These are phyloP conservation scores for Odontocolon sp. DNA, from an alignment of 2,888 invertebrate species.

Conservation along the genomic window DNA sequence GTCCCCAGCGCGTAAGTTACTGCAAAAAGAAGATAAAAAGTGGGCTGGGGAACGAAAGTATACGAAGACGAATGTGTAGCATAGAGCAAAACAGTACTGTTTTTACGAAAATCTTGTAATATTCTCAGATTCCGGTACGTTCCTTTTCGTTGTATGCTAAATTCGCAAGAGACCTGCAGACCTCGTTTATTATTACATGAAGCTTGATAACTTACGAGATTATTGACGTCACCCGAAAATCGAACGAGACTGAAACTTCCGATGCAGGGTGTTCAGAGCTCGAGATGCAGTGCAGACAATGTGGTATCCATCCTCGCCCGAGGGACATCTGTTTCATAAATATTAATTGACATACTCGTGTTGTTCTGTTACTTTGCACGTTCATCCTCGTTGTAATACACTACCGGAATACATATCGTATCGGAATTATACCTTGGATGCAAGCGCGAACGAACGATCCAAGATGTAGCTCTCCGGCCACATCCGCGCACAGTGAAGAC, in stretches of 20 bases:
- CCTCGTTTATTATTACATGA: too few relatives aligned
- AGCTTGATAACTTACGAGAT: too few relatives aligned
- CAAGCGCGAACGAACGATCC: slow-evolving; percentile 46
- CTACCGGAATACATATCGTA: neutral
- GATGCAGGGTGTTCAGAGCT: neutral
- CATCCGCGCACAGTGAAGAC: neutral
- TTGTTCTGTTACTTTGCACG: neutral
- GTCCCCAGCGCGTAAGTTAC: slow-evolving; percentile 17
- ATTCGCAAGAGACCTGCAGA: too few relatives aligned
- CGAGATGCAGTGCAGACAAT: neutral
- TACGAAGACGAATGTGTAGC: neutral
- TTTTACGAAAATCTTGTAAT: too few relatives aligned
- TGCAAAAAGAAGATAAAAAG: neutral
- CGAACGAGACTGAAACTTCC: neutral
- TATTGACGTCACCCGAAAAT: too few relatives aligned
- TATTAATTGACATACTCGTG: slow-evolving; percentile 68
- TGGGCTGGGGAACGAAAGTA: neutral
- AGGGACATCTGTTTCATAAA: slow-evolving; percentile 64
- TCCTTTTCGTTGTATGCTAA: too few relatives aligned
- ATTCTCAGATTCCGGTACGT: too few relatives aligned
- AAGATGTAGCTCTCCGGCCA: neutral
- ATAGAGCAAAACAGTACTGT: too few relatives aligned
- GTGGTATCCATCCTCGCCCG: neutral
- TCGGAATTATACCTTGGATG: neutral
- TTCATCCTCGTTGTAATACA: neutral